Conservation (phyloP, 2,888 invertebrate genomes). For the Hanleya hanleyi region DNA sequence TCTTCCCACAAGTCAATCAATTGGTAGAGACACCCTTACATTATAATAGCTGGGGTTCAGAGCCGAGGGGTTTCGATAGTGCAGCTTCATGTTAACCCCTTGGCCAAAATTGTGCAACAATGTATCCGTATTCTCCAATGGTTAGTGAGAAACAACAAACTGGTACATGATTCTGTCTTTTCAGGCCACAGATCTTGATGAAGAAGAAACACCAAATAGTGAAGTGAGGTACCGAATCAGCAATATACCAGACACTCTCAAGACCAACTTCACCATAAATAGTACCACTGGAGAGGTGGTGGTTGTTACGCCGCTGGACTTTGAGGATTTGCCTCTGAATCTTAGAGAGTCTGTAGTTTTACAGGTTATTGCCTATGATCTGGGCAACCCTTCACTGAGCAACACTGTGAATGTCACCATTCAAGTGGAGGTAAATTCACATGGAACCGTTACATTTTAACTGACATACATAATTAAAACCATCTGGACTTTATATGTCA, state of each 20-base stretch:
- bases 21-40: no score
- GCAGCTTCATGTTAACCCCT: no score
- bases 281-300: conserved; percentile 78
- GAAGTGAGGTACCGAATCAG: conserved; percentile 56
- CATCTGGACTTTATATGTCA: no score
- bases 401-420: conserved; percentile 64
- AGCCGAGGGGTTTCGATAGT: no score
- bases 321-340: conserved; percentile 54
- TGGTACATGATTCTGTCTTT: no score
- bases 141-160: no score
- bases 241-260: conserved; percentile 46
- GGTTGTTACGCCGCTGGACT: conserved; percentile 62
- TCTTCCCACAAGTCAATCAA: no score
- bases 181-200: conserved; percentile 85
- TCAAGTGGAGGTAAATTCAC: conserved; percentile 79
- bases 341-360: conserved; percentile 52
- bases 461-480: no score
- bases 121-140: no score
- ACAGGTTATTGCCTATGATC: conserved; percentile 60
- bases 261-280: conserved; percentile 78
- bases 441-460: background rate
- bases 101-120: no score
- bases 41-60: no score
- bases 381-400: conserved; percentile 52
- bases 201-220: conserved; percentile 70